Base-by-base conservation (phyloP, 2,797 vertebrate species). In the Pogonophryne albipinna region DNA sequence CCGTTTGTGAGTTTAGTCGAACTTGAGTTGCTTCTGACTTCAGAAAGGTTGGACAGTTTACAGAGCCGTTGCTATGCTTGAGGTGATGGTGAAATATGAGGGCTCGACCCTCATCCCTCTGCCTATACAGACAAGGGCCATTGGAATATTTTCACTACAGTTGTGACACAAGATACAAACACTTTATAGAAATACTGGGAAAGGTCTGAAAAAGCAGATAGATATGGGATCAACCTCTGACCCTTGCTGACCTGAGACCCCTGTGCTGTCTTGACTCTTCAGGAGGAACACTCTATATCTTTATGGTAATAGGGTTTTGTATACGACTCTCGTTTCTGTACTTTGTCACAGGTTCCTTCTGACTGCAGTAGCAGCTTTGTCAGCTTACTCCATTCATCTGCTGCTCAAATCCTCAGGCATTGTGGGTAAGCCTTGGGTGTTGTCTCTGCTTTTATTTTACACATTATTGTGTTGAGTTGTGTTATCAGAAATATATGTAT, bases 381-480 rank as follows among this genome's bases (percentile, higher is more conserved):
- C 98, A 31, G 96, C 89, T 61, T 99, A 99, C 83, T 99, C 98
- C 81, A 98, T 99, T 88, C 98, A 99, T 78, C 94, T 99, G 82
- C 91, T 99, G 85, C 96, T 99, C 73, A 99, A 99, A 93, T 95
- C 96, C 62, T 98, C 98, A 0, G 98, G 98, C 57, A 95, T 99
- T 44, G 98, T 99, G 82, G 98, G 98, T 99, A 88, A 94, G 92
- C 12, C 45, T 49, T 14, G 19, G 13, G 44, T 56, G 67, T 20
- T 20, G 11, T 67, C 12, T 63, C 12, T 3, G 11, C 27, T 34
- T 19, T 66, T 6, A 42, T 13, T 14, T 8, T 23, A 6, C 2
- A 20, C 8, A 42, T 47, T 19, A 14, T 16, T 50, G 13, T 23
- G 50, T 44, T 23, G 12, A 50, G 27, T 51, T 44, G 20, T 53